These are phyloP conservation scores for Altica lythri DNA, from an alignment of 2,888 invertebrate genomes.

Conservation along the genomic window DNA sequence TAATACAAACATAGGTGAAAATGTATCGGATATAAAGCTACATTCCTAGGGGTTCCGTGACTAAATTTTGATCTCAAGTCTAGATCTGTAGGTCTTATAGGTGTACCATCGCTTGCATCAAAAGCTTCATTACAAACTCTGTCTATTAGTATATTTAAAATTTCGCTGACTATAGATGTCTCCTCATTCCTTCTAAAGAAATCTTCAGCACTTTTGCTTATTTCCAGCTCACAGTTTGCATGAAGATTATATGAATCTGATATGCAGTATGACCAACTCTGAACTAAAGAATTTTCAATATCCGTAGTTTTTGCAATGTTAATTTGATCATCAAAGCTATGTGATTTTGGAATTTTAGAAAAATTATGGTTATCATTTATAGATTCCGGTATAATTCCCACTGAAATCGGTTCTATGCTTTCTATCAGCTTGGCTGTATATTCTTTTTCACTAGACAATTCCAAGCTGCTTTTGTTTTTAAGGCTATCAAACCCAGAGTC, in stretches of 20 bases:
- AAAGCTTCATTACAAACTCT: conserved; percentile 56
- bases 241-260: conserved; percentile 57
- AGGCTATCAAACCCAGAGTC: conserved; percentile 53
- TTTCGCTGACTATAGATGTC: conserved; percentile 60
- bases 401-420: conserved; percentile 54
- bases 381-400: conserved; percentile 49
- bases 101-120: conserved; percentile 21
- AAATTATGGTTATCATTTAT: conserved; percentile 29
- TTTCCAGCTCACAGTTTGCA: conserved; percentile 58
- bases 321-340: conserved; percentile 56
- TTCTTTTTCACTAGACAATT: conserved; percentile 32
- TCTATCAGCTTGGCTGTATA: conserved; percentile 44
- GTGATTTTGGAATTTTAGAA: conserved; percentile 51
- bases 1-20: conserved; percentile 83
- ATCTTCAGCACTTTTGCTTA: conserved; percentile 69
- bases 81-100: conserved; percentile 43
- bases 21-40: conserved; percentile 73
- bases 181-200: conserved; percentile 64
- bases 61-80: conserved; percentile 47
- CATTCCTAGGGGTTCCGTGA: conserved; percentile 46
- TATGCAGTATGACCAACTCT: conserved; percentile 63
- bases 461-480: conserved; percentile 42
- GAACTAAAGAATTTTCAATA: conserved; percentile 59
- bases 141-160: conserved; percentile 64
- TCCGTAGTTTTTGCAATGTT: conserved; percentile 51